Evolutionary conservation across 2,113 vertebrate genomes (phyloP), one percentile per base, ranked within the genome.

Genomic region (Romanogobio albipinnatus): DNA sequence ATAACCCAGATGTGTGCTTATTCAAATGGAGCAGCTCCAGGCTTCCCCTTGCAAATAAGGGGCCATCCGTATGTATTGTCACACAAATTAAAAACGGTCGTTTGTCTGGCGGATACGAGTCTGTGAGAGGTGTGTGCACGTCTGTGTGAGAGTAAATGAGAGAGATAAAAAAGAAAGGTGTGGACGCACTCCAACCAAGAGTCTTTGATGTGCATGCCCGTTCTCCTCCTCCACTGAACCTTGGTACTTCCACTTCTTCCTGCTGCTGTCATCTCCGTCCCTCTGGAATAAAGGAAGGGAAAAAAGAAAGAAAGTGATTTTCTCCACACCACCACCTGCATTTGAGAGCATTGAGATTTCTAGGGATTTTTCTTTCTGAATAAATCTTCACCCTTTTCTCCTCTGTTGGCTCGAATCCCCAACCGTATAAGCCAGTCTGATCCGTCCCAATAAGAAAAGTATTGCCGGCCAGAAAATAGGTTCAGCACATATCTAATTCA

Each of bases 21-120:
- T 94, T 93, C 94, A 95, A 95, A 94, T 94, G 90, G 64, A 86
- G 90, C 88, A 89, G 92, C 92, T 91, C 87, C 17, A 89, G 92
- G 93, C 92, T 91, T 89, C 90, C 91, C 91, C 90, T 94, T 94
- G 94, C 94, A 95, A 95, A 95, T 94, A 90, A 93, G 92, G 90
- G 91, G 87, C 92, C 91, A 90, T 93, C 90, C 91, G 76, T 82
- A 74, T 81, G 83, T 89, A 91, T 94, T 91, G 93, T 94, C 92
- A 94, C 92, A 92, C 94, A 94, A 94, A 95, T 94, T 91, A 93
- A 91, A 89, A 95, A 94, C 92, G 51, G 66, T 24, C 47, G 66
- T 71, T 82, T 82, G 64, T 73, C 81, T 73, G 81, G 47, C n/a
- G 66, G n/a, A 82, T 53, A 68, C 53, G 62, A 66, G 78, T 47